These are phyloP conservation scores for Euschistus heros DNA, from an alignment of 1,140 invertebrate genomes.

Conservation along the genomic window DNA sequence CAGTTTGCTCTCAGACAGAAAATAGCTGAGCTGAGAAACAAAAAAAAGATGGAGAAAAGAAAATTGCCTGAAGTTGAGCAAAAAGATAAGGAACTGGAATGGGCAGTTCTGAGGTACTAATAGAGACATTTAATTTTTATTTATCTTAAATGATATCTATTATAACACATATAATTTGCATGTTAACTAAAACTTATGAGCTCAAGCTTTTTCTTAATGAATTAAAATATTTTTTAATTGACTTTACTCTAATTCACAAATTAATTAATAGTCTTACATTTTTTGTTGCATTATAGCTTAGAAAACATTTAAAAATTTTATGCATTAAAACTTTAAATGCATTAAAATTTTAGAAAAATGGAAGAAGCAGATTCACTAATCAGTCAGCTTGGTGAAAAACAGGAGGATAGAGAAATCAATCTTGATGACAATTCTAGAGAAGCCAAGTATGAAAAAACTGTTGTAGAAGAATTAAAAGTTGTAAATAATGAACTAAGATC, in stretches of 20 bases:
- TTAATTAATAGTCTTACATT: background rate
- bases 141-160: too few relatives aligned
- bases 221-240: too few relatives aligned
- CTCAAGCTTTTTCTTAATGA: too few relatives aligned
- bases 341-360: conserved; percentile 46
- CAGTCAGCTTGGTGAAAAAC: conserved; percentile 32
- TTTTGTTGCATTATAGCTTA: background rate
- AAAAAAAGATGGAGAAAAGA: conserved; percentile 22
- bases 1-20: conserved; percentile 26
- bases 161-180: too few relatives aligned
- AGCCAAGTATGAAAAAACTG: conserved; percentile 44
- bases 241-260: too few relatives aligned
- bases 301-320: too few relatives aligned
- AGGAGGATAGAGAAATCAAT: conserved; percentile 30
- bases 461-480: conserved; percentile 46
- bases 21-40: conserved; percentile 22
- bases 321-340: too few relatives aligned
- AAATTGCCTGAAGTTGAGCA: conserved; percentile 11
- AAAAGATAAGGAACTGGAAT: conserved; percentile 27
- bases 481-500: conserved; percentile 29
- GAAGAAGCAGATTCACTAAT: conserved; percentile 51
- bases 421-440: conserved; percentile 36
- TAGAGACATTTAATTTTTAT: too few relatives aligned
- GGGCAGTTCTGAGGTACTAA: conserved; percentile 26
- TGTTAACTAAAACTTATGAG: too few relatives aligned